A percentile compares a stretch with the other conserved stretches of the same genome.
Conservation (phyloP, 2,888 invertebrate genomes). For the Rhingia rostrata region DNA sequence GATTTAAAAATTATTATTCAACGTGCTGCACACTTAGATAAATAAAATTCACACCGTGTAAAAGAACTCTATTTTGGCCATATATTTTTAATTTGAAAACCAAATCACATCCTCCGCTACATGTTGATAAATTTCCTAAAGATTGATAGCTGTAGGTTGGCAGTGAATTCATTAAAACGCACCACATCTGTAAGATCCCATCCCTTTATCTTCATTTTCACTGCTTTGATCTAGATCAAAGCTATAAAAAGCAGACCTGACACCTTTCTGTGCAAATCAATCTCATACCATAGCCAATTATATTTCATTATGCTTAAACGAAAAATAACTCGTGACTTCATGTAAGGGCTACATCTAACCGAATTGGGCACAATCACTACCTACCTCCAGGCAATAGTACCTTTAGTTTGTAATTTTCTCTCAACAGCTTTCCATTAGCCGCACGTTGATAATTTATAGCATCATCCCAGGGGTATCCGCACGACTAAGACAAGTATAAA, state of each 20-base stretch:
- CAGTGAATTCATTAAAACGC: no score
- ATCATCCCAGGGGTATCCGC: slow-evolving; percentile 9
- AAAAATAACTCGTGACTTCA: not conserved
- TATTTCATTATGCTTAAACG: not conserved
- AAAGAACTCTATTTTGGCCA: no score
- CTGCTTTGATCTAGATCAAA: slow-evolving; percentile 9
- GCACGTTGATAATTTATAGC: slow-evolving; percentile 22
- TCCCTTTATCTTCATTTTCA: not conserved
- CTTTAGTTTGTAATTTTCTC: slow-evolving; percentile 21
- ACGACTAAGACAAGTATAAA: slow-evolving; percentile 2
- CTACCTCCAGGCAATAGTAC: not conserved
- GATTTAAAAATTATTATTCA: no score
- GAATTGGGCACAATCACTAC: not conserved
- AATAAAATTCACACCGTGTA: no score
- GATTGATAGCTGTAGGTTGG: no score
- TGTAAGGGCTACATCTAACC: not conserved
- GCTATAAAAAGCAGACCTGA: slow-evolving; percentile 11
- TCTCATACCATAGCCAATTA: slow-evolving; percentile 14
- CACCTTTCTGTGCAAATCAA: not conserved
- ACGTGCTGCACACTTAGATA: no score
- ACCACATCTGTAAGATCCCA: no score
- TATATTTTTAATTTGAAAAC: no score
- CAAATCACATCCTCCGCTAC: no score
- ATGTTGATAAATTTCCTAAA: no score
- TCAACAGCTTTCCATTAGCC: slow-evolving; percentile 12